A percentile compares a stretch with the other conserved stretches of the same genome.
These are phyloP conservation scores for Atherinosoma microstoma DNA, from an alignment of 2,797 vertebrate species.

Conservation along the genomic window DNA sequence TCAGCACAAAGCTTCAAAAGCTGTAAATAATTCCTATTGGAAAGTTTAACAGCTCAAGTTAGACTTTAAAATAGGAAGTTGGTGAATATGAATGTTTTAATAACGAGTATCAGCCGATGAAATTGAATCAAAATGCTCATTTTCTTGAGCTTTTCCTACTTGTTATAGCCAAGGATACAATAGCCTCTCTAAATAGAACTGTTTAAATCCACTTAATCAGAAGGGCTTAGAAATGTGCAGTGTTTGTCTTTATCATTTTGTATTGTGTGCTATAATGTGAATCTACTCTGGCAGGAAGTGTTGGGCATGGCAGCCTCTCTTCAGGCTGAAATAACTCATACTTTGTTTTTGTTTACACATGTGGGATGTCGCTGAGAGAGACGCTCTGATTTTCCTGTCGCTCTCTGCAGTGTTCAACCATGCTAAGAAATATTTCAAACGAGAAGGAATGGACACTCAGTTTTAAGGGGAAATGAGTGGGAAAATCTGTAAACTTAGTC, in stretches of 20 bases:
- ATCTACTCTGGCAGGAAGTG: neutral
- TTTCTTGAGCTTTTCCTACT: neutral
- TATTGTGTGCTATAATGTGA: neutral
- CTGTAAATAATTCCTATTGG: neutral
- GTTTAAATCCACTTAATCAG: neutral
- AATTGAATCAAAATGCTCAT: neutral
- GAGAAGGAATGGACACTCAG: neutral
- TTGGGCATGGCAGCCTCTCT: too few relatives aligned
- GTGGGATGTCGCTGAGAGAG: too few relatives aligned
- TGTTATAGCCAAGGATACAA: neutral
- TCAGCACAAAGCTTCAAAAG: neutral
- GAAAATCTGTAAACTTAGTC: too few relatives aligned
- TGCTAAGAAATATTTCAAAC: neutral
- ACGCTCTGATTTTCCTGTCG: neutral
- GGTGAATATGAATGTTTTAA: neutral
- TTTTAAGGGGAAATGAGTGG: too few relatives aligned
- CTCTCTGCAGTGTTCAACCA: neutral
- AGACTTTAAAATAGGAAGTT: neutral
- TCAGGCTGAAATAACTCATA: too few relatives aligned
- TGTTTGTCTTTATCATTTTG: neutral
- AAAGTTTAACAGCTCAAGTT: neutral
- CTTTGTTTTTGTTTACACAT: too few relatives aligned
- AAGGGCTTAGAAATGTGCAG: neutral
- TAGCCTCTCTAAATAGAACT: too few relatives aligned
- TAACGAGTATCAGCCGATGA: neutral